These are phyloP conservation scores for Turnix velox DNA, from an alignment of 2,113 vertebrate species.

Conservation along the genomic window DNA sequence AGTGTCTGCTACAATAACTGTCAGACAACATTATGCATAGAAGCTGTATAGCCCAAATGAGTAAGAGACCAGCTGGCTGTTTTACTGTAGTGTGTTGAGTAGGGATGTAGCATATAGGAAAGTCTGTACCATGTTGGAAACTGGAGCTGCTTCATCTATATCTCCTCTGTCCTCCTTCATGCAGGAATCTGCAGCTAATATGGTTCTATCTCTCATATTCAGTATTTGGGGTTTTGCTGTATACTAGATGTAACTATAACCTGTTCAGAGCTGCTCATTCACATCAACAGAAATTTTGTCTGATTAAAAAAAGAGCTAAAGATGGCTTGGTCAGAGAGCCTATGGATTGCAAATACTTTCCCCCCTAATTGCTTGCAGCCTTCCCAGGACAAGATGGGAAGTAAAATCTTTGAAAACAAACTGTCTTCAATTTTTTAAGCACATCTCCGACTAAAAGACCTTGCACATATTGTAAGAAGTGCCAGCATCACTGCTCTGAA, in stretches of 20 bases:
- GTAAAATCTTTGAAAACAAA: neutral
- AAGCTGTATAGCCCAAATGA: neutral
- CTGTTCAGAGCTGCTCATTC: neutral
- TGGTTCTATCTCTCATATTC: neutral
- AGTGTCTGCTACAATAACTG: neutral
- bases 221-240: neutral
- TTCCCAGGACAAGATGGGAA: neutral
- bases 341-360: neutral
- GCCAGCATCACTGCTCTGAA: neutral
- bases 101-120: neutral
- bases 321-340: neutral
- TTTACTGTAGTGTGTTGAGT: rapidly evolving
- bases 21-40: neutral
- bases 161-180: neutral
- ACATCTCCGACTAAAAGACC: neutral
- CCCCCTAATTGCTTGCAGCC: neutral
- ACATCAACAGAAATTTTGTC: neutral
- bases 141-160: neutral
- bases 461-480: neutral
- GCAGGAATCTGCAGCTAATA: neutral
- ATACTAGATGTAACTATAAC: neutral
- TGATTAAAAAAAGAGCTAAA: neutral
- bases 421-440: neutral
- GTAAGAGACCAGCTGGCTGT: neutral
- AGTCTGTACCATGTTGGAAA: neutral